Conservation (phyloP, 1,140 invertebrate species). For the Protaetia brevitarsis region DNA sequence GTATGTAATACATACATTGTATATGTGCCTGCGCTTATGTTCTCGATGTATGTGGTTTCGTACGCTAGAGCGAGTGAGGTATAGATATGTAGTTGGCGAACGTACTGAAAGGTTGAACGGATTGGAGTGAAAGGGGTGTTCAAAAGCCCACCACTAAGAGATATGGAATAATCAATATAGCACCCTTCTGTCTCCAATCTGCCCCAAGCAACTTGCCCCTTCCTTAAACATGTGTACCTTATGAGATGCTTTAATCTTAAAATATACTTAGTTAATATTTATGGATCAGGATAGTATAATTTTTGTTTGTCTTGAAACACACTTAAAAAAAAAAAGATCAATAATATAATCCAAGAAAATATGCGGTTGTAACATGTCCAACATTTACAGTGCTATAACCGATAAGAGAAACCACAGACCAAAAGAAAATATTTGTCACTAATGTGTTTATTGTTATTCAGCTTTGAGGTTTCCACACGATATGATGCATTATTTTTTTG, state of each 20-base stretch:
- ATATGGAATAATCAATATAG: constrained; percentile 39
- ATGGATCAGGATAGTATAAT: neutral
- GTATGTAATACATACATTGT: neutral
- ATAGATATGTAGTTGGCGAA: constrained; percentile 20
- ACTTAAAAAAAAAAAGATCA: no score
- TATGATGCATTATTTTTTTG: no score
- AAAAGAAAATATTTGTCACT: no score
- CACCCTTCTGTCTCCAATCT: constrained; percentile 30
- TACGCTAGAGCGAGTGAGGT: neutral
- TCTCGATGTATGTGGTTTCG: neutral
- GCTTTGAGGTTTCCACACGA: no score
- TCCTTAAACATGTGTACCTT: constrained; percentile 21
- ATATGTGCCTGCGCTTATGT: neutral
- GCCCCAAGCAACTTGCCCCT: constrained; percentile 24
- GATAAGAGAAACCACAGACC: no score
- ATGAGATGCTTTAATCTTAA: neutral
- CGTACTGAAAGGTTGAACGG: constrained; percentile 28
- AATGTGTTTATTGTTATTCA: no score
- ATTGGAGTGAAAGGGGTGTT: constrained; percentile 28
- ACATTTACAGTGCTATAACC: no score
- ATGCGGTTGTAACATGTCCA: no score
- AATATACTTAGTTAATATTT: neutral
- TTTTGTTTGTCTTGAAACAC: no score
- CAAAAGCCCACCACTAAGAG: constrained; percentile 23
- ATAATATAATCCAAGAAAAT: no score